Percentiles rank a stretch among this genome's conserved stretches.
Evolutionary conservation across 2,797 vertebrate species (phyloP).

Genomic region (Phoebastria nigripes): DNA sequence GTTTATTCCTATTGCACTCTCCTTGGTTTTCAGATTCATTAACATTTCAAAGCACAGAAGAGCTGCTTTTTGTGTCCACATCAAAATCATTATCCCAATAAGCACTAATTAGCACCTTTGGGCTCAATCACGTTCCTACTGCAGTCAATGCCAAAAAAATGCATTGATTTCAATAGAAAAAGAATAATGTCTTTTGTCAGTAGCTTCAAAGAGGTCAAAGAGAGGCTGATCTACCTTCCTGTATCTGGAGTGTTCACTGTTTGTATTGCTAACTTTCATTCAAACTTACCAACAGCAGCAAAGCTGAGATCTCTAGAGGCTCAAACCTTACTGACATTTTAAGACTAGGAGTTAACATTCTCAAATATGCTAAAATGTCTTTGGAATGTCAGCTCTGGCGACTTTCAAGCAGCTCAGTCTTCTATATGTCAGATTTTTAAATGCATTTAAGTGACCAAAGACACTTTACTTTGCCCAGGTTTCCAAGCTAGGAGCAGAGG

Average conservation of each 20-base stretch:
- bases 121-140: not conserved
- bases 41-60: conserved; percentile 20
- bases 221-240: not conserved
- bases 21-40: not conserved
- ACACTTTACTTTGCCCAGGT: not conserved
- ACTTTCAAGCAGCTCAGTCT: not conserved
- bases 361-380: not conserved
- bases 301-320: not conserved
- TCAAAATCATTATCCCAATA: conserved; percentile 26
- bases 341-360: not conserved
- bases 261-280: not conserved
- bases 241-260: not conserved
- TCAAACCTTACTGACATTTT: not conserved
- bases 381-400: not conserved
- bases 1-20: not conserved
- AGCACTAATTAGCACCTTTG: conserved; percentile 52
- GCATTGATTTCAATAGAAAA: not conserved
- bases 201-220: not conserved
- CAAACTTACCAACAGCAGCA: not conserved
- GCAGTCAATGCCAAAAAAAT: not conserved
- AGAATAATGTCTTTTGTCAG: not conserved
- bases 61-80: conserved; percentile 26
- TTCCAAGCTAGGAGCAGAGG: not conserved
- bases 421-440: not conserved
- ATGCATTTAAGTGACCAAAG: not conserved